A percentile compares a stretch with the other conserved stretches of the same genome.
These are phyloP conservation scores for Griposia aprilina DNA, from an alignment of 2,888 invertebrate species.

Conservation along the genomic window DNA sequence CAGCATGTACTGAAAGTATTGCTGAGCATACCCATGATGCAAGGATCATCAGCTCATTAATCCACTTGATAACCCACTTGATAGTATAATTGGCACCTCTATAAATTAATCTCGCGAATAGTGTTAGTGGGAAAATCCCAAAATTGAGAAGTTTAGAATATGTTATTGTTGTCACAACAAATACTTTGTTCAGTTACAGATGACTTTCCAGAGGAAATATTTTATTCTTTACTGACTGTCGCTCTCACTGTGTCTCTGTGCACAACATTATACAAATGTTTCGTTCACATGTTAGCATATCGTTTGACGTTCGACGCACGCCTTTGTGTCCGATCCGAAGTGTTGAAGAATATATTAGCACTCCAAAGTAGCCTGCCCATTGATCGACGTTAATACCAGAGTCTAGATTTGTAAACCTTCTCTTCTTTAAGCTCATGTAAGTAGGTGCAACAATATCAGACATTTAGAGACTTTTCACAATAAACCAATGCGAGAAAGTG, in stretches of 20 bases:
- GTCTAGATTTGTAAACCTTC: background rate
- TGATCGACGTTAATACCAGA: background rate
- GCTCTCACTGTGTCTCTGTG: conserved; percentile 58
- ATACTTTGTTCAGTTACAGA: too few relatives aligned
- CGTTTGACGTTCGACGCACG: conserved; percentile 77
- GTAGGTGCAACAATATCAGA: background rate
- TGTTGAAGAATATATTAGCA: conserved; percentile 82
- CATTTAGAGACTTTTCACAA: background rate
- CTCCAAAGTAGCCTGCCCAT: background rate
- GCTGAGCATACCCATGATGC: too few relatives aligned
- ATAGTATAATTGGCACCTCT: too few relatives aligned
- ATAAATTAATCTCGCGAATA: too few relatives aligned
- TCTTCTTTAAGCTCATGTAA: background rate
- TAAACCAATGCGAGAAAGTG: background rate
- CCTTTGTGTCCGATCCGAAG: conserved; percentile 78
- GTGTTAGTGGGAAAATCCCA: too few relatives aligned
- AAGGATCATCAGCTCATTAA: too few relatives aligned
- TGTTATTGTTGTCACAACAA: too few relatives aligned
- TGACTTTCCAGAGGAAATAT: background rate
- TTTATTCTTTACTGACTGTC: background rate
- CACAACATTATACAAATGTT: conserved; percentile 73
- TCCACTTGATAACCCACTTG: too few relatives aligned
- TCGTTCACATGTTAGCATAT: conserved; percentile 76
- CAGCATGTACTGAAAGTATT: too few relatives aligned
- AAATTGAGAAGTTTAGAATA: too few relatives aligned